Base-by-base conservation (phyloP, 2,797 vertebrate species). In the Vespertilio murinus region DNA sequence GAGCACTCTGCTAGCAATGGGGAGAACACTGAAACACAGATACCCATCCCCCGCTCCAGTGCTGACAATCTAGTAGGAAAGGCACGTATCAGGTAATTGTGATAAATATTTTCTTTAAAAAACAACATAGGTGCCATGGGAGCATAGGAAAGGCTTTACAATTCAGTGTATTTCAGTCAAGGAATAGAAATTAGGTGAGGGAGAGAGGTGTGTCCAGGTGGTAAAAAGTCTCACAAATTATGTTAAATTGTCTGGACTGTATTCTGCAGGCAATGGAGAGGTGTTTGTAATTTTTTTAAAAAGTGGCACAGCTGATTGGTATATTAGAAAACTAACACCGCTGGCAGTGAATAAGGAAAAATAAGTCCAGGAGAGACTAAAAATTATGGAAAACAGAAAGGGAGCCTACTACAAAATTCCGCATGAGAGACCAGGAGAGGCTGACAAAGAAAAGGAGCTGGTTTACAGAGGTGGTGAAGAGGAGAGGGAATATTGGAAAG, bases 41-140 rank as follows among this genome's bases (percentile, higher is more conserved):
- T 3, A 11, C 1, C 8, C 30, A 81, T 33, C 40, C 18, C 11
- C 2, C 12, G 1, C 0, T 13, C 0, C 45, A 3, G 7, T 33
- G 6, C 17, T 64, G 49, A 79, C 25, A 74, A 69, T 23, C 8
- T 38, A 67, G 6, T 33, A 56, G 54, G 2, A n/a, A 71, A 88
- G 18, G 79, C 7, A 80, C 5, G 18, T 9, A 22, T 13, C 16
- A 18, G 20, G 6, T 54, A 67, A 75, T 3, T 42, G 8, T 73
- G 23, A 17, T 67, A 45, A 54, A 0, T 3, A 1, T 38, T 89
- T 89, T 23, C 73, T 75, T 33, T 9, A 22, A 35, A 38, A 70
- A 35, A 42, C n/a, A 42, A 9, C 10, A 18, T 3, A 10, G 16
- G 3, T 45, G 73, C 6, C 42, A 49, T 45, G 17, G n/a, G 25